phyloP scores from a whole-genome alignment of 2,113 vertebrate genomes.

The Verasper variegatus region DNA sequence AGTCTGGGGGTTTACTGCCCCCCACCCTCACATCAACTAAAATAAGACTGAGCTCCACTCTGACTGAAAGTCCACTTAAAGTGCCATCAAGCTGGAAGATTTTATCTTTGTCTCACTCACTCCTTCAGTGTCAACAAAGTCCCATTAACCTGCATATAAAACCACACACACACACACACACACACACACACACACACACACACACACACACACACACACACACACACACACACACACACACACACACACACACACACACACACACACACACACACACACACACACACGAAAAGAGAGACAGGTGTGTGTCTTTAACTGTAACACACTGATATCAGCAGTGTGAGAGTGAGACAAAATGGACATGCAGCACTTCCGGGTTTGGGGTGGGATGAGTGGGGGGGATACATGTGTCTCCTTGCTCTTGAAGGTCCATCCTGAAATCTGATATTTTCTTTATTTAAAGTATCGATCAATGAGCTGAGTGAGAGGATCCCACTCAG shows the following conservation, averaged over 20 bases:
- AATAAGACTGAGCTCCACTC: constrained; percentile 61
- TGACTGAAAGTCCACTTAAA: constrained; percentile 62
- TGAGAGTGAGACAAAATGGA: constrained; percentile 38
- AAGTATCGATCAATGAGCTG: constrained; percentile 42
- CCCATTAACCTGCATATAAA: constrained; percentile 15
- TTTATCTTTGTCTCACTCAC: not conserved
- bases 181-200: not conserved
- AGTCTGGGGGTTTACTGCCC: constrained; percentile 22
- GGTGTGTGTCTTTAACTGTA: too few relatives aligned
- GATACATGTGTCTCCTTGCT: constrained; percentile 43
- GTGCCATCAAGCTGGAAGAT: constrained; percentile 28
- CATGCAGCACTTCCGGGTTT: constrained; percentile 12
- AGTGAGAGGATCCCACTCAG: constrained; percentile 15
- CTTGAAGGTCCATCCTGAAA: constrained; percentile 39
- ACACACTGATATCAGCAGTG: constrained; percentile 1
- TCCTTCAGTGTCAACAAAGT: constrained; percentile 5
- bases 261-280: too few relatives aligned
- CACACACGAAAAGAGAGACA: not conserved
- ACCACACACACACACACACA: not conserved
- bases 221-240: too few relatives aligned
- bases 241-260: not conserved
- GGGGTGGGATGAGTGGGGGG: not conserved
- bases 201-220: not conserved
- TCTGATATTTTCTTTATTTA: constrained; percentile 52
- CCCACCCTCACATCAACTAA: constrained; percentile 42